Evolutionary conservation across 2,888 invertebrate genomes (phyloP), one percentile per base, ranked within the genome.

Genomic region (Lasius platythorax): DNA sequence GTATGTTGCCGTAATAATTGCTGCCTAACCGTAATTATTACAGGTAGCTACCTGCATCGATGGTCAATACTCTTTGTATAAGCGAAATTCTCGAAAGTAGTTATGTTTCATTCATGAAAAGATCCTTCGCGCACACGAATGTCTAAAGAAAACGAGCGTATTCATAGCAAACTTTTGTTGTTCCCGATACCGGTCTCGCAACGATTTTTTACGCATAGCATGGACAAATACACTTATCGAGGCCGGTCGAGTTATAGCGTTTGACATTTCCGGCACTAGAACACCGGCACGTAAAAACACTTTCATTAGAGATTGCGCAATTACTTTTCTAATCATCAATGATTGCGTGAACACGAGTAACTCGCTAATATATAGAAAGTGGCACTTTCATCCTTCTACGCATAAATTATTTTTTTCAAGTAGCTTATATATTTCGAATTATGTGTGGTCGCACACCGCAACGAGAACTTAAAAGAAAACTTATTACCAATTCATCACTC

Each of bases 21-120:
- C 66, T 83, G 78, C 75, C 64, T 81, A 84, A 12, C 64, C 84
- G 85, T 90, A 90, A 90, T 90, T 90, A 90, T 78, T 76, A 75
- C 87, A 82, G 88, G 75, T 83, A 84, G 86, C 85, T 87, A 85
- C 85, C 81, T 78, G 84, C 79, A 88, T 85, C 86, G 85, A 85
- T 82, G 82, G 88, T 84, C 53, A 86, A 87, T 70, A 76, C 61
- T 85, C 88, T 84, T 70, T 85, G 64, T 88, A 87, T 75, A 72
- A 82, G 74, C 76, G 86, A 85, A 58, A 90, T 86, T 84, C 84
- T 72, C 64, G 43, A 88, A 89, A 74, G 72, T 75, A 84, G 84
- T 88, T 89, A 86, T 82, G 88, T 82, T 85, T 85, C 90, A 90
- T 90, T 90, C 90, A 90, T 89, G 85, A 90, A 85, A 83, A 66